Evolutionary conservation across 2,797 vertebrate genomes (phyloP).

Genomic region (Girardinus metallicus): DNA sequence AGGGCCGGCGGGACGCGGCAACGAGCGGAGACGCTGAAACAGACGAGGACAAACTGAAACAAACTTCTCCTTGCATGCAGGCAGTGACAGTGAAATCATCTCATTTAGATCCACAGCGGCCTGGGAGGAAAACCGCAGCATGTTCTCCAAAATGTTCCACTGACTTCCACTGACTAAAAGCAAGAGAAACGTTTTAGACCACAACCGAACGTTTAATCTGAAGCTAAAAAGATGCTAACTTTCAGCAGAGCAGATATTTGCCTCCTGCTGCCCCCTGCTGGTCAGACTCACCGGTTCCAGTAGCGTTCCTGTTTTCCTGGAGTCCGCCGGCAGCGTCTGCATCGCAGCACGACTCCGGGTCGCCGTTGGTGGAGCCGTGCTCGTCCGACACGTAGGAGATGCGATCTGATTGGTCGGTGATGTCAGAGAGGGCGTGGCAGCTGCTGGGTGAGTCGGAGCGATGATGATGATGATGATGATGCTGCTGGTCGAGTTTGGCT

Average conservation of each 20-base stretch:
- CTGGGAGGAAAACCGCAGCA: too few relatives aligned
- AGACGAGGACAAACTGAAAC: too few relatives aligned
- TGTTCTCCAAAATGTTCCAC: neutral
- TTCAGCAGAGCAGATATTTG: too few relatives aligned
- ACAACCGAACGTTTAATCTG: neutral
- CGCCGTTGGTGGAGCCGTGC: slow-evolving; percentile 79
- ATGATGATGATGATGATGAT: slow-evolving; percentile 29
- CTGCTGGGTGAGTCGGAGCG: slow-evolving; percentile 83
- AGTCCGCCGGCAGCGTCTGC: slow-evolving; percentile 82
- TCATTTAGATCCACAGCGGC: too few relatives aligned
- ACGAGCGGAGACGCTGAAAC: slow-evolving; percentile 72
- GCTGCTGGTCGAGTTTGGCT: slow-evolving; percentile 81
- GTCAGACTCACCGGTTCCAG: slow-evolving; percentile 50
- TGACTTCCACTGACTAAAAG: neutral
- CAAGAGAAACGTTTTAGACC: neutral
- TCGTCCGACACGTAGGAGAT: slow-evolving; percentile 86
- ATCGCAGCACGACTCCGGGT: slow-evolving; percentile 85
- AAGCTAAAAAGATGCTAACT: too few relatives aligned
- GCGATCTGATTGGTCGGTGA: slow-evolving; percentile 84
- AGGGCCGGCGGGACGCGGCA: slow-evolving; percentile 59
- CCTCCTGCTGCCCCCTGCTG: neutral
- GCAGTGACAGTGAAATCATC: too few relatives aligned
- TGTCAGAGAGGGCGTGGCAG: slow-evolving; percentile 83
- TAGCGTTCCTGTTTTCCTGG: slow-evolving; percentile 29
- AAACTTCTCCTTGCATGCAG: too few relatives aligned